phyloP scores from a whole-genome alignment of 2,888 invertebrate genomes.

The Mythimna lalbum region DNA sequence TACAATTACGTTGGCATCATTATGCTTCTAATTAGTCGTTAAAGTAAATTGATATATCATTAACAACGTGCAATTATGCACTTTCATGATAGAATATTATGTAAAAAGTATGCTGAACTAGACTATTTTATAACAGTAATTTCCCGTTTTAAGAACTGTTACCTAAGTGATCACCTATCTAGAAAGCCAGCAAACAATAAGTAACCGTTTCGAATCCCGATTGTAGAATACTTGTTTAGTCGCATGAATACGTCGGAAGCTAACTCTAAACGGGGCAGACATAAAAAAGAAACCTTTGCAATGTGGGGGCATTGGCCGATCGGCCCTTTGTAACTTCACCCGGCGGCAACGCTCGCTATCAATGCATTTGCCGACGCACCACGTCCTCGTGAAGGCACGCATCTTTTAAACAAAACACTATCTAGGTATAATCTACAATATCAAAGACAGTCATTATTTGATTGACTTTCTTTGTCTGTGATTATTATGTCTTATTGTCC shows the following conservation, averaged over 20 bases:
- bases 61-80: constrained; percentile 36
- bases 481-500: neutral
- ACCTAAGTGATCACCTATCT: constrained; percentile 1
- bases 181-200: neutral
- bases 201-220: constrained; percentile 10
- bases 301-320: constrained; percentile 81
- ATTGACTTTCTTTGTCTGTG: neutral
- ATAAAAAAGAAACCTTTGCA: constrained; percentile 71
- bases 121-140: constrained; percentile 4
- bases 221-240: constrained; percentile 23
- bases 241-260: constrained; percentile 54
- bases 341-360: constrained; percentile 56
- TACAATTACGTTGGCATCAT: constrained; percentile 53
- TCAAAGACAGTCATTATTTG: constrained; percentile 5
- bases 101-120: constrained; percentile 7
- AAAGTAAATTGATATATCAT: constrained; percentile 52
- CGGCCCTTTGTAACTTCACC: constrained; percentile 71
- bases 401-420: constrained; percentile 30
- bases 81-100: constrained; percentile 30
- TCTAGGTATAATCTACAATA: constrained; percentile 2
- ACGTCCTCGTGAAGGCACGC: constrained; percentile 29
- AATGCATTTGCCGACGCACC: constrained; percentile 59
- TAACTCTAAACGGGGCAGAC: constrained; percentile 71
- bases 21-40: constrained; percentile 45
- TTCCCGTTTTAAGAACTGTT: constrained; percentile 24